phyloP scores from a whole-genome alignment of 2,797 vertebrate species.

The Danio jaintianensis region DNA sequence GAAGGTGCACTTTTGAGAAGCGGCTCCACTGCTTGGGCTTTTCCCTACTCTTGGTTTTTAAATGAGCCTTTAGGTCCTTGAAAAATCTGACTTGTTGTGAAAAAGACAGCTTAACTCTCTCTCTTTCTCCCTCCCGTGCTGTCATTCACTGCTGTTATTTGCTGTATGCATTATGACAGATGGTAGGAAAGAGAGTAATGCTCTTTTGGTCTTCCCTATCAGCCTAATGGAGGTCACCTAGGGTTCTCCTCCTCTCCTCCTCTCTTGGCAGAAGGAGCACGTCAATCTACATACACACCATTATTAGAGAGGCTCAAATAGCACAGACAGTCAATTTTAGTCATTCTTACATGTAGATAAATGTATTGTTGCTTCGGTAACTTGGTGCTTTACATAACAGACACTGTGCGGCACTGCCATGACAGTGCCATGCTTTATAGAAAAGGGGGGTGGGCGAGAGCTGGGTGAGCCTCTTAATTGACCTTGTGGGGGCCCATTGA shows the following conservation, averaged over 20 bases:
- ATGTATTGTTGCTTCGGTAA: slow-evolving; percentile 50
- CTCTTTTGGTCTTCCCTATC: slow-evolving; percentile 83
- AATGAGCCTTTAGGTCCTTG: slow-evolving; percentile 78
- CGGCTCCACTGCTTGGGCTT: slow-evolving; percentile 5
- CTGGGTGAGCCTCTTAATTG: slow-evolving; percentile 86
- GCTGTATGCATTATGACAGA: slow-evolving; percentile 89
- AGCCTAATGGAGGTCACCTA: slow-evolving; percentile 87
- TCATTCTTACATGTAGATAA: slow-evolving; percentile 62
- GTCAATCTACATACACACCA: slow-evolving; percentile 84
- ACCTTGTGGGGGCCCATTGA: slow-evolving; percentile 96
- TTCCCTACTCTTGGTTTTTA: slow-evolving; percentile 38
- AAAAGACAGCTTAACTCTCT: slow-evolving; percentile 80
- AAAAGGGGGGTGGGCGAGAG: neutral
- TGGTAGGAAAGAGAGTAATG: slow-evolving; percentile 83
- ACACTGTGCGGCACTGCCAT: slow-evolving; percentile 9
- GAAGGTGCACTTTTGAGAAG: slow-evolving; percentile 23
- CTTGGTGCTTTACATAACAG: slow-evolving; percentile 20
- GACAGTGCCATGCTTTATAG: slow-evolving; percentile 31
- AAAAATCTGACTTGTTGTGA: slow-evolving; percentile 78
- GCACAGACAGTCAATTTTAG: slow-evolving; percentile 54
- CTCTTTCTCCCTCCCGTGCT: slow-evolving; percentile 37
- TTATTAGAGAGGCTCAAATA: slow-evolving; percentile 81
- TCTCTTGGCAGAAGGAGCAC: slow-evolving; percentile 84
- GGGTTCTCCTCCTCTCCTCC: slow-evolving; percentile 82
- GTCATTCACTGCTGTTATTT: slow-evolving; percentile 79